Base-by-base conservation (phyloP, 30 jellyfish, hydroid and myxozoan genomes). In the Rhopilema esculentum region DNA sequence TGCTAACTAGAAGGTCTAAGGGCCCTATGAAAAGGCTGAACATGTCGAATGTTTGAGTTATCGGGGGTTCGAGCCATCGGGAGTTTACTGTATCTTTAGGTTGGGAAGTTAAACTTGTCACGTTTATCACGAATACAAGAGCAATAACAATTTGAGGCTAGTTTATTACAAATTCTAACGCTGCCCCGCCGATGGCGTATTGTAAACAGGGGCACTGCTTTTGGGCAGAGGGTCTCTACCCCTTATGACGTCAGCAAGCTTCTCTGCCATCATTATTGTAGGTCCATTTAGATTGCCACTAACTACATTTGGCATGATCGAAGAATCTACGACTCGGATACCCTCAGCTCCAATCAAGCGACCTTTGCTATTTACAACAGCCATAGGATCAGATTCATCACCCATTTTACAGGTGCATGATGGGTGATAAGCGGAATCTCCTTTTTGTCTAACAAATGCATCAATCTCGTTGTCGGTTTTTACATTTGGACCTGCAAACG, bases 331-430 rank as follows among this genome's bases (percentile, higher is more conserved):
- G 16, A 93, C 92, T 1, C 98, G 96, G 78, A 93, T 88, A 62
- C 84, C 84, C 89, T 89, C 96, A 7, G 89, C 83, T 31, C 98
- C 99, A 49, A 62, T 67, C 48, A 94, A 97, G 81, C 97, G 95
- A 49, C 93, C 75, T 15, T 81, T 50, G 76, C 57, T 53, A 66
- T 94, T 97, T 1, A 90, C 97, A 30, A 94, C 99, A 65, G 99
- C 95, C 95, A 85, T 29, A 4, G 86, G 89, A 66, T 94, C 99
- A 22, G 82, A 73, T 8, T 64, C 93, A 53, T 77, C 75, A 20
- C 99, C 99, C 97, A 94, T 94, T 77, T 94, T 94, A 68, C 99
- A 94, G 19, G 97, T 94, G 90, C 99, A 94, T 40, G 97, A 94
- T 27, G 99, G 97, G 86, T 94, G 99, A 75, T 89, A 89, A 4